These are phyloP conservation scores for Channa maculata DNA, from an alignment of 2,113 vertebrate species.

Conservation along the genomic window DNA sequence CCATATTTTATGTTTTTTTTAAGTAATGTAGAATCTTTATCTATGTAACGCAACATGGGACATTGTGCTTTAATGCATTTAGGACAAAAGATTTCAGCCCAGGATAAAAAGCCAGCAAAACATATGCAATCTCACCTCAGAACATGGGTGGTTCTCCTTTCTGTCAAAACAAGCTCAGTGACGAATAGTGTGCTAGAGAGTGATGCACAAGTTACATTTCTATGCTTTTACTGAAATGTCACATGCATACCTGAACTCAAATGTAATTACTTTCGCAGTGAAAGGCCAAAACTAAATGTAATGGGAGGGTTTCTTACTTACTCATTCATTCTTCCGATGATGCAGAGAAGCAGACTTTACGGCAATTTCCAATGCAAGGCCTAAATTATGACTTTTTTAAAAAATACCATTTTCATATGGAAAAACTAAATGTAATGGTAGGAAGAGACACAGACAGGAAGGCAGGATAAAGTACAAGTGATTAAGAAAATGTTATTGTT, in stretches of 20 bases:
- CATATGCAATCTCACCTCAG: conserved; percentile 31
- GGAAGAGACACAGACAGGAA: conserved; percentile 45
- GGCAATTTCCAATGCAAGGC: conserved; percentile 42
- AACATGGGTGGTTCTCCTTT: conserved; percentile 31
- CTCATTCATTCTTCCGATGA: conserved; percentile 63
- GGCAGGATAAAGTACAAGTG: conserved; percentile 16
- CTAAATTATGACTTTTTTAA: conserved; percentile 65
- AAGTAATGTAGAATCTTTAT: background rate
- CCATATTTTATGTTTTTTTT: background rate
- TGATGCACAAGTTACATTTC: conserved; percentile 41
- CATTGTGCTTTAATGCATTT: no score
- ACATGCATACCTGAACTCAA: conserved; percentile 71
- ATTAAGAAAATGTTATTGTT: conserved; percentile 11
- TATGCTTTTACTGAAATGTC: conserved; percentile 86
- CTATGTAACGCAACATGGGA: background rate
- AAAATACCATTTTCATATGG: conserved; percentile 43
- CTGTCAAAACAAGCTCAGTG: conserved; percentile 36
- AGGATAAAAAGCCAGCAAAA: conserved; percentile 21
- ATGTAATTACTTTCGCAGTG: conserved; percentile 77
- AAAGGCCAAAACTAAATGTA: conserved; percentile 71
- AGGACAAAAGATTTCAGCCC: background rate
- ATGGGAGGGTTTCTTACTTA: conserved; percentile 50
- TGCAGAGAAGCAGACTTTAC: conserved; percentile 54
- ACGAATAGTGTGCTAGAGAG: conserved; percentile 33
- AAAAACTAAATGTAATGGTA: conserved; percentile 54